phyloP scores from a whole-genome alignment of 2,888 invertebrate species.

The Folsomia candida region DNA sequence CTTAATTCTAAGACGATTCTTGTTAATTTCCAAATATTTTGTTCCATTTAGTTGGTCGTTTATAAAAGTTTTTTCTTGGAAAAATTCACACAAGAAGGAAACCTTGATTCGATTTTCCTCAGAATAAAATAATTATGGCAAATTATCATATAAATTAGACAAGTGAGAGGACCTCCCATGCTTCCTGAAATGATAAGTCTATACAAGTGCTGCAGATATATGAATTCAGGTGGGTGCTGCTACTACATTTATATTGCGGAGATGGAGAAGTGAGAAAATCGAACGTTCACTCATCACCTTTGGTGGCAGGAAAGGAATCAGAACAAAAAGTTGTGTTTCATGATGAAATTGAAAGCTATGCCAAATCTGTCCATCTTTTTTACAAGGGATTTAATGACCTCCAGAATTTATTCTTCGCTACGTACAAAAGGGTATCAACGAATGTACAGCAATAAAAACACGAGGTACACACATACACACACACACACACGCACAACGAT shows the following conservation, averaged over 20 bases:
- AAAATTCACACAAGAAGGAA: conserved; percentile 17
- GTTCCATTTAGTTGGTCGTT: neutral
- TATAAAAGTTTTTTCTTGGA: neutral
- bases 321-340: neutral
- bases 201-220: too few relatives aligned
- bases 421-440: too few relatives aligned
- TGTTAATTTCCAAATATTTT: neutral
- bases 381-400: too few relatives aligned
- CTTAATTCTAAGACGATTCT: too few relatives aligned
- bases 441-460: neutral
- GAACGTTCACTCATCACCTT: conserved; percentile 14
- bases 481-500: neutral
- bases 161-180: conserved; percentile 15
- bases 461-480: neutral
- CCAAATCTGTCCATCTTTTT: too few relatives aligned
- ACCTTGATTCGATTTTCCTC: neutral
- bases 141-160: conserved; percentile 22
- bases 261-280: conserved; percentile 12
- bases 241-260: neutral
- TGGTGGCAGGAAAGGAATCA: conserved; percentile 9
- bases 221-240: neutral
- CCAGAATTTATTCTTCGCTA: too few relatives aligned
- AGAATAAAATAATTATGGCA: conserved; percentile 14
- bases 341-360: neutral
- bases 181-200: neutral